phyloP scores from a whole-genome alignment of 2,113 vertebrate species.

The Sialia sialis region DNA sequence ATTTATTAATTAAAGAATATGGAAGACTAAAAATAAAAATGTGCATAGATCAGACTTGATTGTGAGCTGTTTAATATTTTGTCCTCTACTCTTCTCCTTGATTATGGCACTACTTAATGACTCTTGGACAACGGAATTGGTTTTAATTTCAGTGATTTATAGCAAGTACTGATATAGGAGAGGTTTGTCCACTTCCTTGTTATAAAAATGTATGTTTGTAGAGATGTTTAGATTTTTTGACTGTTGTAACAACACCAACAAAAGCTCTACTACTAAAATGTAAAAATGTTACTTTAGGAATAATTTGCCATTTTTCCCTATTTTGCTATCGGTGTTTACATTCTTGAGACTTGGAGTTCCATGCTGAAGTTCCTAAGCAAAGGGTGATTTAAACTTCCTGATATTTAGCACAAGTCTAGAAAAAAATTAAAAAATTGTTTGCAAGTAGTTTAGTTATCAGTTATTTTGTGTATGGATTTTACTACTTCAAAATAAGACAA shows the following conservation, averaged over 20 bases:
- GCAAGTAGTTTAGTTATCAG: conserved; percentile 7
- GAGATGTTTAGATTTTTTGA: neutral
- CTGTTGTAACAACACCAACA: neutral
- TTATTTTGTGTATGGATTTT: neutral
- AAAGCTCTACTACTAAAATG: neutral
- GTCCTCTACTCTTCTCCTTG: neutral
- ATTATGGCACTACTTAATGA: neutral
- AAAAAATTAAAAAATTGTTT: neutral
- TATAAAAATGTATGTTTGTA: neutral
- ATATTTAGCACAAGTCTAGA: neutral
- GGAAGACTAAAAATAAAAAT: neutral
- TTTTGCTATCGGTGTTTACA: neutral
- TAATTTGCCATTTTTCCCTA: neutral
- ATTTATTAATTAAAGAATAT: neutral
- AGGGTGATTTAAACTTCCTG: neutral
- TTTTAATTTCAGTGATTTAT: neutral
- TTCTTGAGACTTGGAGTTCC: neutral
- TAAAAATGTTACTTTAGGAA: neutral
- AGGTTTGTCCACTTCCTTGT: neutral
- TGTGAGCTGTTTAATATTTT: neutral
- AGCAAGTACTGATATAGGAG: neutral
- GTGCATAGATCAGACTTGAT: neutral
- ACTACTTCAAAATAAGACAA: neutral
- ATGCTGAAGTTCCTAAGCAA: neutral
- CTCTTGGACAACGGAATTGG: neutral